Evolutionary conservation across 2,113 vertebrate species (phyloP).

Genomic region (Corapipo altera): DNA sequence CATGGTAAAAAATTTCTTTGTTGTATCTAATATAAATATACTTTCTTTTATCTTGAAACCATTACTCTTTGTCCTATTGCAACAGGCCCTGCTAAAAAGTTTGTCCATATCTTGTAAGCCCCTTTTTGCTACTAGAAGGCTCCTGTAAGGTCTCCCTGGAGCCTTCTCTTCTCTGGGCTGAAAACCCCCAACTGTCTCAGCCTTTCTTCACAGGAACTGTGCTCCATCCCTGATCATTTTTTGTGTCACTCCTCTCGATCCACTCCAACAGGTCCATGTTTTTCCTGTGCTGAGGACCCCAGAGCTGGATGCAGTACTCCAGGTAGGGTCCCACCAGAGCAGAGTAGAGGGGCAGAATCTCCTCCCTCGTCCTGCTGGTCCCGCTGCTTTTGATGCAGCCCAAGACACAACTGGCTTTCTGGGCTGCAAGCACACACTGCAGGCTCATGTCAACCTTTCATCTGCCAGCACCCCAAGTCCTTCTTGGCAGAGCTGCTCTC

Average conservation of each 20-base stretch:
- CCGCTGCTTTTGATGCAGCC: not conserved
- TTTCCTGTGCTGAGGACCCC: not conserved
- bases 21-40: not conserved
- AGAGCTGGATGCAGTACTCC: not conserved
- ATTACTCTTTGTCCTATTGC: not conserved
- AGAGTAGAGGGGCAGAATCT: not conserved
- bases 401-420: not conserved
- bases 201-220: not conserved
- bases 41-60: not conserved
- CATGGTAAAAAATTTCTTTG: not conserved
- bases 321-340: not conserved
- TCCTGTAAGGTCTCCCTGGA: fast-evolving
- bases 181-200: not conserved
- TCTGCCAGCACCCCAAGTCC: not conserved
- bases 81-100: not conserved
- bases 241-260: not conserved
- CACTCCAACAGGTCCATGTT: not conserved
- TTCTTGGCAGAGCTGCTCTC: not conserved
- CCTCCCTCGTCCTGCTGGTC: not conserved
- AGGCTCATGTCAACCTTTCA: not conserved
- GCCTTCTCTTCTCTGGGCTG: not conserved
- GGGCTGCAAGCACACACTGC: not conserved
- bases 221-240: not conserved
- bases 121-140: not conserved
- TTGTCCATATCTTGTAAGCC: not conserved